A percentile compares a stretch with the other conserved stretches of the same genome.
Conservation (phyloP, 2,797 vertebrate species). For the Myotis findleyi region DNA sequence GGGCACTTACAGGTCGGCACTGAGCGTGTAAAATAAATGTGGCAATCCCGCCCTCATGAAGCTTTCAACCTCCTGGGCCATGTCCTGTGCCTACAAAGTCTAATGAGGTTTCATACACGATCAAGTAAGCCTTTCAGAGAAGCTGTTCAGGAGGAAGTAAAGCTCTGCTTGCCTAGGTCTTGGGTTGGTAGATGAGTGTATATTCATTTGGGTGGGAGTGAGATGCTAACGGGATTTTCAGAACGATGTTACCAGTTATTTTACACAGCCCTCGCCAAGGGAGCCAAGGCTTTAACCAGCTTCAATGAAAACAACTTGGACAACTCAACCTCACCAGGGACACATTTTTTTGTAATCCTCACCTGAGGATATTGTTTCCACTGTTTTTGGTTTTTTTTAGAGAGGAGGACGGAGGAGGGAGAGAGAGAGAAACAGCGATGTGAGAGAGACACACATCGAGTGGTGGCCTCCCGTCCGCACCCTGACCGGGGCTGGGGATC, state of each 20-base stretch:
- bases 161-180: neutral
- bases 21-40: neutral
- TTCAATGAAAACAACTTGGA: constrained; percentile 13
- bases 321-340: neutral
- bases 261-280: neutral
- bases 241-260: neutral
- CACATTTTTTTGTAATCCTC: no score
- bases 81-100: accelerated
- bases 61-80: accelerated
- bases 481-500: no score
- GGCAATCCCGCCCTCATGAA: accelerated
- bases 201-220: accelerated
- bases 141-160: no score
- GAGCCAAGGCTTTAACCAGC: neutral
- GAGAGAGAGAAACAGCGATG: no score
- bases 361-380: no score
- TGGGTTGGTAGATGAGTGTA: neutral
- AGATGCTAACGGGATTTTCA: neutral
- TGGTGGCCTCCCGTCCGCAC: no score
- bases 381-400: no score
- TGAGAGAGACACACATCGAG: no score
- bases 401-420: no score
- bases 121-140: neutral
- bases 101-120: neutral
- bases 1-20: accelerated